These are phyloP conservation scores for Gymnocypris eckloni DNA, from an alignment of 2,797 vertebrate species.

Conservation along the genomic window DNA sequence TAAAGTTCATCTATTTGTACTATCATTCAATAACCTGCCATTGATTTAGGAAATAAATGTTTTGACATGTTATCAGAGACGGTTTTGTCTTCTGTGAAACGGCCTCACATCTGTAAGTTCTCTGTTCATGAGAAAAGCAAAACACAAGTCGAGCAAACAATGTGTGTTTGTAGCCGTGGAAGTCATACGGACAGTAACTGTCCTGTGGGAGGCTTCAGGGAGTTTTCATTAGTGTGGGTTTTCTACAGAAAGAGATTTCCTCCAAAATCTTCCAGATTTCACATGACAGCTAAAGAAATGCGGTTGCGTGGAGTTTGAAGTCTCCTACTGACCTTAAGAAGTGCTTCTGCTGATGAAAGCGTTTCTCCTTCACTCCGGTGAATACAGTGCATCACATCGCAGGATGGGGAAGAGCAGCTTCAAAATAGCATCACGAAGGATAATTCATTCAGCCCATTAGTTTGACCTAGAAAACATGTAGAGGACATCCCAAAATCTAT, in stretches of 20 bases:
- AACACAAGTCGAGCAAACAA: slow-evolving; percentile 64
- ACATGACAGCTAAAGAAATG: background rate
- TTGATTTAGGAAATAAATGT: background rate
- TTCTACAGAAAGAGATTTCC: slow-evolving; percentile 21
- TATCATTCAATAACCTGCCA: background rate
- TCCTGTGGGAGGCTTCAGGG: slow-evolving; percentile 48
- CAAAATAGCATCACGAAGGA: slow-evolving; percentile 11
- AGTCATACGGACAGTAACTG: slow-evolving; percentile 53
- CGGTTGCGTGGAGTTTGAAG: slow-evolving; percentile 14
- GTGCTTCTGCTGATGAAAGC: slow-evolving; percentile 67
- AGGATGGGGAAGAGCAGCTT: background rate
- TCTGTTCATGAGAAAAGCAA: slow-evolving; percentile 71
- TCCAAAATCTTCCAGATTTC: slow-evolving; percentile 29
- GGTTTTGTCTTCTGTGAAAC: background rate
- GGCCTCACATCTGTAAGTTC: background rate
- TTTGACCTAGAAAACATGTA: slow-evolving; percentile 11
- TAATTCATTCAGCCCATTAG: slow-evolving; percentile 8
- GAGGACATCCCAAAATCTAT: slow-evolving; percentile 32
- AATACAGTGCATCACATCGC: background rate
- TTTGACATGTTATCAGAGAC: background rate
- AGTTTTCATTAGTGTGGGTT: slow-evolving; percentile 26
- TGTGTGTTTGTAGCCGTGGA: slow-evolving; percentile 71
- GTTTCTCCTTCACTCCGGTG: slow-evolving; percentile 63
- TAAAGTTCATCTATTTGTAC: background rate
- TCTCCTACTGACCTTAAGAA: slow-evolving; percentile 69